Base-by-base conservation (phyloP, 2,797 vertebrate genomes). In the Mus spretus region DNA sequence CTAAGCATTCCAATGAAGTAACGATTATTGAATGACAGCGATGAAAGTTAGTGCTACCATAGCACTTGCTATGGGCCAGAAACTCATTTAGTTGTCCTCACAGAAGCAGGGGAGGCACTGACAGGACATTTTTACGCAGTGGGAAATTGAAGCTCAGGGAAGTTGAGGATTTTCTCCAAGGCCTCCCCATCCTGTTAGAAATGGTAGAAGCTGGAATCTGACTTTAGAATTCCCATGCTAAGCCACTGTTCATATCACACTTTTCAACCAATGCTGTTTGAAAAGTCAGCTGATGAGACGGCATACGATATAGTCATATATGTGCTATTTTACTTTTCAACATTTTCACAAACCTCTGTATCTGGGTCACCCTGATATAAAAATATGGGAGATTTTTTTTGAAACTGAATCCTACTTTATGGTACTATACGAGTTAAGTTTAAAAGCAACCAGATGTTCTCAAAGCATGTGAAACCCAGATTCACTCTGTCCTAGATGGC, bases 371-470 rank as follows among this genome's bases (percentile, higher is more conserved):
- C 87, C 89, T 53, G 86, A 83, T 81, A 85, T 93, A 95, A 96
- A 97, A 96, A 96, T 92, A 97, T 85, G 81, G 84, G 57, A 94
- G 53, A 95, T 92, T 95, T 96, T 96, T 61, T 37, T 97, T 90
- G 93, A 98, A 97, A 97, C 93, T 2, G 2, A 97, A 96, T 95
- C 97, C 93, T 91, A 90, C 83, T 97, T 97, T 96, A 93, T 12
- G 37, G 96, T 94, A 84, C 81, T 89, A 97, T 89, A 98, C 96
- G 95, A 97, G 94, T 96, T 95, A 96, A 91, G 85, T 97, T 96
- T 97, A 97, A 98, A 96, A 97, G 96, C 96, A 96, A 98, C 94
- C 97, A 98, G 98, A 97, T 97, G 97, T 97, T 96, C 95, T 72
- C 89, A 96, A 88, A 95, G 87, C 95, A 93, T 79, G 91, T 90